Percentiles rank a stretch among this genome's conserved stretches.
These are phyloP conservation scores for Torymus tubicola DNA, from an alignment of 2,888 invertebrate genomes.

Conservation along the genomic window DNA sequence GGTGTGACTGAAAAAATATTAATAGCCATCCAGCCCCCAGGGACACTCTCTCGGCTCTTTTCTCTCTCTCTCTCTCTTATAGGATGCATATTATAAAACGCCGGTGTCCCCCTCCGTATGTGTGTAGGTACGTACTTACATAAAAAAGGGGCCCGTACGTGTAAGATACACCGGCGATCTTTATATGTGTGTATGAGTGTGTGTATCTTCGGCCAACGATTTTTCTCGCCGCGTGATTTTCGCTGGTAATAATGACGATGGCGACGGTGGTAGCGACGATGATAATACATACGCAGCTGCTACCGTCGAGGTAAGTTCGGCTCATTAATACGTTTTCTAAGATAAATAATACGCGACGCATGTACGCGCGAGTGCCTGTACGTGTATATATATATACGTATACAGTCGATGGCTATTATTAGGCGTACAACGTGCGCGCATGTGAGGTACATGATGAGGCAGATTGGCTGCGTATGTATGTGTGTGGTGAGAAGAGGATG, in stretches of 20 bases:
- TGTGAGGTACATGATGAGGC: neutral
- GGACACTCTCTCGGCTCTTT: conserved; percentile 31
- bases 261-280: neutral
- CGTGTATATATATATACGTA: too few species aligned
- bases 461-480: neutral
- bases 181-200: neutral
- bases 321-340: conserved; percentile 46
- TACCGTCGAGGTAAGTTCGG: neutral
- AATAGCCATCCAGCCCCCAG: conserved; percentile 73
- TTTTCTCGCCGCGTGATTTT: conserved; percentile 45
- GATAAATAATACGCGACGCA: conserved; percentile 37
- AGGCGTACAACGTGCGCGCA: neutral
- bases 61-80: conserved; percentile 7
- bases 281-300: conserved; percentile 12
- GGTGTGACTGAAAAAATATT: conserved; percentile 72
- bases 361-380: neutral
- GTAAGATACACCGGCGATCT: conserved; percentile 29
- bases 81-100: conserved; percentile 45
- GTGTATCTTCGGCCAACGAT: conserved; percentile 27
- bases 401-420: conserved; percentile 9
- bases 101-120: conserved; percentile 8
- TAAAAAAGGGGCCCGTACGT: conserved; percentile 27
- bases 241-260: neutral
- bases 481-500: neutral
- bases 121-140: neutral